These are phyloP conservation scores for Euproctis similis DNA, from an alignment of 2,888 invertebrate species.

Conservation along the genomic window DNA sequence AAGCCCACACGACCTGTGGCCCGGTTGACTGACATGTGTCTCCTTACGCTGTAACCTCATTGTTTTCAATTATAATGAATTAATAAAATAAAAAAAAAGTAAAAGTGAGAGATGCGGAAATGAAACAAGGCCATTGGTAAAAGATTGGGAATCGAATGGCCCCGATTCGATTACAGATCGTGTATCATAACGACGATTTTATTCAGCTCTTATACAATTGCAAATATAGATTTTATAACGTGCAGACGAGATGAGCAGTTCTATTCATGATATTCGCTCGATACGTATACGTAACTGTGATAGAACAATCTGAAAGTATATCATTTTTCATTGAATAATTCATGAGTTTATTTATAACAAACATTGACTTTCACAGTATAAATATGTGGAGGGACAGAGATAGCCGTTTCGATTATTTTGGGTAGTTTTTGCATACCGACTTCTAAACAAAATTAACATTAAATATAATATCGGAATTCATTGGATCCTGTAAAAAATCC, in stretches of 20 bases:
- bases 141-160: slow-evolving; percentile 19
- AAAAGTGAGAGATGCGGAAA: slow-evolving; percentile 33
- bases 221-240: neutral
- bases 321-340: too few relatives aligned
- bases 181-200: neutral
- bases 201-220: slow-evolving; percentile 1
- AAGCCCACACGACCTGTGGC: slow-evolving; percentile 60
- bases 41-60: slow-evolving; percentile 35
- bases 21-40: slow-evolving; percentile 50
- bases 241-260: neutral
- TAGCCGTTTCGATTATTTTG: too few relatives aligned
- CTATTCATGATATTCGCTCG: neutral
- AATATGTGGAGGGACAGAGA: too few relatives aligned
- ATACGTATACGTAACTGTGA: neutral
- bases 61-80: slow-evolving; percentile 27
- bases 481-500: too few relatives aligned
- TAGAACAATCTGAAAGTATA: too few relatives aligned
- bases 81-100: too few relatives aligned
- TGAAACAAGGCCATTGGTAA: slow-evolving; percentile 44
- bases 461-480: too few relatives aligned
- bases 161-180: slow-evolving; percentile 6
- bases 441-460: too few relatives aligned
- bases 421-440: too few relatives aligned
- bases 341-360: too few relatives aligned
- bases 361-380: too few relatives aligned